Conservation (phyloP, 2,113 vertebrate genomes). For the Leptocoma aspasia region DNA sequence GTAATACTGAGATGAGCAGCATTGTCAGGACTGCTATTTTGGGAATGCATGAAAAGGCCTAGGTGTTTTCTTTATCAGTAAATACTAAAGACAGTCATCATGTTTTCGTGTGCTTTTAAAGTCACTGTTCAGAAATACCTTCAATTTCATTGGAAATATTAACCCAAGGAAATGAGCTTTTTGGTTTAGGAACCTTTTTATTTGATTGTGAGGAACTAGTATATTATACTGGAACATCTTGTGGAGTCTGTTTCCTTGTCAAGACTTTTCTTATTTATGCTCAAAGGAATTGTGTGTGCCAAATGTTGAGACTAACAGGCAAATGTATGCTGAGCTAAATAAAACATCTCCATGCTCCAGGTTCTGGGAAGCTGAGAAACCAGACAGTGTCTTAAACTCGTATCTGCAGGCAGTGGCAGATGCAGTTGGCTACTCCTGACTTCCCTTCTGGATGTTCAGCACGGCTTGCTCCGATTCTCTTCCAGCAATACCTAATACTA, state of each 20-base stretch:
- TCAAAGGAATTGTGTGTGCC: not conserved
- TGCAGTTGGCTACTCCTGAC: not conserved
- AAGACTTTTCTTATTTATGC: not conserved
- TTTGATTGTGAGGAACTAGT: not conserved
- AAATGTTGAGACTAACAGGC: not conserved
- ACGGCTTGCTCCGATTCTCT: rapidly evolving
- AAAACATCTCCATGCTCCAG: not conserved
- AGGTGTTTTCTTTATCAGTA: not conserved
- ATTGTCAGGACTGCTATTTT: not conserved
- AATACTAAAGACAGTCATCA: not conserved
- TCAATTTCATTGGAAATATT: not conserved
- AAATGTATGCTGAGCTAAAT: not conserved
- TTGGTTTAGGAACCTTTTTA: not conserved
- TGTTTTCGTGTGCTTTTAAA: not conserved
- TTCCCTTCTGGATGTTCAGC: not conserved
- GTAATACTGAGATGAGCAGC: not conserved
- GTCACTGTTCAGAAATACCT: not conserved
- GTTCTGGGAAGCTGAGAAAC: not conserved
- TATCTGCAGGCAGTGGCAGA: not conserved
- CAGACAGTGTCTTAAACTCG: not conserved
- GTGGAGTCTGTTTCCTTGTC: not conserved
- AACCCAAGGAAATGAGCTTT: not conserved
- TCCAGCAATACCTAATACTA: not conserved
- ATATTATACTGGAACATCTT: not conserved
- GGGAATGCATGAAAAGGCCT: not conserved